A percentile compares a stretch with the other conserved stretches of the same genome.
Evolutionary conservation across 2,888 invertebrate species (phyloP).

Genomic region (Tetanocera ferruginea): DNA sequence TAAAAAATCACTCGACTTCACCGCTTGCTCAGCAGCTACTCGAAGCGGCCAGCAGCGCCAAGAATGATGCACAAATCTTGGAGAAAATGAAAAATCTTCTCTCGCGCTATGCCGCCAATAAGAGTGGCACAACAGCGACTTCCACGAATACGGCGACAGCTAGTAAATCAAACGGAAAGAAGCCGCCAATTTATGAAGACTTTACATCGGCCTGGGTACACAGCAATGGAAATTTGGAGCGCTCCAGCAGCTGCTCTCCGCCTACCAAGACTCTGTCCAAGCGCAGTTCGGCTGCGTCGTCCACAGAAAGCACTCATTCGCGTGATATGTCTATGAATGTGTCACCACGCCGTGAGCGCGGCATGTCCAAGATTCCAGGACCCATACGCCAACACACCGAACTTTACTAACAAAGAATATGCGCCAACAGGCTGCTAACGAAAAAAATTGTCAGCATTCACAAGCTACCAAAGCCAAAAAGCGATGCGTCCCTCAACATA

Average conservation of each 20-base stretch:
- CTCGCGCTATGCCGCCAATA: conserved; percentile 72
- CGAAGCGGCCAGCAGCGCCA: conserved; percentile 78
- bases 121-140: conserved; percentile 40
- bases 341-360: conserved; percentile 66
- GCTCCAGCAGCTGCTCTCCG: conserved; percentile 72
- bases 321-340: conserved; percentile 58
- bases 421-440: conserved; percentile 53
- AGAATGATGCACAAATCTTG: conserved; percentile 81
- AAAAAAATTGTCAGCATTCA: conserved; percentile 44
- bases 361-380: conserved; percentile 68
- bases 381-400: conserved; percentile 68
- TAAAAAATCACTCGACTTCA: conserved; percentile 74
- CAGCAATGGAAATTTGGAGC: conserved; percentile 77
- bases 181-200: conserved; percentile 75
- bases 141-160: conserved; percentile 38
- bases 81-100: conserved; percentile 81
- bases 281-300: conserved; percentile 68
- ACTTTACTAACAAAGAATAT: conserved; percentile 64
- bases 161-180: conserved; percentile 45
- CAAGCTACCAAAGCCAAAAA: conserved; percentile 34
- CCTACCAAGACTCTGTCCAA: conserved; percentile 66
- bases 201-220: conserved; percentile 81
- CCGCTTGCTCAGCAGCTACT: conserved; percentile 80
- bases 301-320: conserved; percentile 65
- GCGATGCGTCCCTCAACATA: neutral